Percentiles rank a stretch among this genome's conserved stretches.
phyloP scores from a whole-genome alignment of 2,113 vertebrate genomes.

The Elaphurus davidianus region DNA sequence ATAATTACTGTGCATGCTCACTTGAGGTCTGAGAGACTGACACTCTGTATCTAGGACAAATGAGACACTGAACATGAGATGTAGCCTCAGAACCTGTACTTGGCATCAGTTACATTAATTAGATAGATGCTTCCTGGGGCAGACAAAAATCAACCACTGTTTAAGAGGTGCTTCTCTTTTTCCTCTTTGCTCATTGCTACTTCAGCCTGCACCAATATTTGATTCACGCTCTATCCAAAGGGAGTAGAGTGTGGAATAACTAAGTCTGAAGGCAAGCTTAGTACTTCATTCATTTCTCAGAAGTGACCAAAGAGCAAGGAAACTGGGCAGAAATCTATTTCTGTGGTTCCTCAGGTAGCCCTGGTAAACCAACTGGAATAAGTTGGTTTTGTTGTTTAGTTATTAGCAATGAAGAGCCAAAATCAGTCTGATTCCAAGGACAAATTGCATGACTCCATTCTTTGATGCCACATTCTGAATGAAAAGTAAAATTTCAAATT shows the following conservation, averaged over 20 bases:
- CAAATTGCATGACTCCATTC: background rate
- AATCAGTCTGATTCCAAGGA: background rate
- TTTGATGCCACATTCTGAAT: background rate
- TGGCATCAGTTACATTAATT: background rate
- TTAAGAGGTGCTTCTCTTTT: background rate
- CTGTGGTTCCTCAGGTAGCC: background rate
- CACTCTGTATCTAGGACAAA: slow-evolving; percentile 41
- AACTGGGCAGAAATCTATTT: background rate
- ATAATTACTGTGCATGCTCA: slow-evolving; percentile 72
- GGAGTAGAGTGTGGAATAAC: background rate
- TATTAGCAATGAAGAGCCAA: background rate
- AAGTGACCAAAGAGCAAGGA: background rate
- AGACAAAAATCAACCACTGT: background rate
- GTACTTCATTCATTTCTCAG: background rate
- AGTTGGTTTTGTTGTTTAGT: background rate
- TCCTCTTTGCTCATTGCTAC: background rate
- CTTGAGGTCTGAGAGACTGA: background rate
- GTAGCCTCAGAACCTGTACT: slow-evolving; percentile 1
- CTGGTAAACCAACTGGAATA: background rate
- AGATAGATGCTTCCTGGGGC: background rate
- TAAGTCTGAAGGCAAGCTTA: background rate
- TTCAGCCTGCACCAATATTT: background rate
- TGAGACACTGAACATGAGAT: slow-evolving; percentile 17
- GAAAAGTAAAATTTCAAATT: background rate
- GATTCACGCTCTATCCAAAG: background rate